Conservation (phyloP, 2,797 vertebrate species). For the Fringilla coelebs region DNA sequence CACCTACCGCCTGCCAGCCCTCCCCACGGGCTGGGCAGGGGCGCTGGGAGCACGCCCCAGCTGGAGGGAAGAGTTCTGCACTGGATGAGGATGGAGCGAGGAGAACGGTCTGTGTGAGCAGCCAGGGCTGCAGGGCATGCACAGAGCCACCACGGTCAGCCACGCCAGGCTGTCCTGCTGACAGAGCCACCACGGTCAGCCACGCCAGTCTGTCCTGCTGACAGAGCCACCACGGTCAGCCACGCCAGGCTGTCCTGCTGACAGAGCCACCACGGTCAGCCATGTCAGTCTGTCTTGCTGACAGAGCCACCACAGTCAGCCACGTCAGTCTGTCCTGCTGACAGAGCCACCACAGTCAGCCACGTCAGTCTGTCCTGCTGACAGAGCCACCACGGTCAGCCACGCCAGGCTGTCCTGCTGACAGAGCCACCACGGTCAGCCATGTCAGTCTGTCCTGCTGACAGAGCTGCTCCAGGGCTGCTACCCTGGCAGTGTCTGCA, state of each 20-base stretch:
- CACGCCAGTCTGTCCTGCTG: not conserved
- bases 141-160: accelerated
- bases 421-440: accelerated
- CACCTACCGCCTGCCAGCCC: not conserved
- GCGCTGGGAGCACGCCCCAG: not conserved
- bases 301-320: accelerated
- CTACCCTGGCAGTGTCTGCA: not conserved
- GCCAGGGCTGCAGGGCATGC: not conserved
- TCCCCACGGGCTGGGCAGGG: not conserved
- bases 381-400: accelerated
- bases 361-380: too few relatives aligned
- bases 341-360: accelerated
- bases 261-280: too few relatives aligned
- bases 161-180: not conserved
- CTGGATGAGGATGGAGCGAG: not conserved
- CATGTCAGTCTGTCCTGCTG: not conserved
- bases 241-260: not conserved
- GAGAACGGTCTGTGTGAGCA: not conserved
- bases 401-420: too few relatives aligned
- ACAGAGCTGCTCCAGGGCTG: not conserved
- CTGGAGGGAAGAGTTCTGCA: not conserved
- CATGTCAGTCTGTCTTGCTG: not conserved
- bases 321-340: too few relatives aligned
- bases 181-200: too few relatives aligned
- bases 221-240: too few relatives aligned